These are phyloP conservation scores for Branchipolynoe longqiensis DNA, from an alignment of 2,888 invertebrate genomes.

Conservation along the genomic window DNA sequence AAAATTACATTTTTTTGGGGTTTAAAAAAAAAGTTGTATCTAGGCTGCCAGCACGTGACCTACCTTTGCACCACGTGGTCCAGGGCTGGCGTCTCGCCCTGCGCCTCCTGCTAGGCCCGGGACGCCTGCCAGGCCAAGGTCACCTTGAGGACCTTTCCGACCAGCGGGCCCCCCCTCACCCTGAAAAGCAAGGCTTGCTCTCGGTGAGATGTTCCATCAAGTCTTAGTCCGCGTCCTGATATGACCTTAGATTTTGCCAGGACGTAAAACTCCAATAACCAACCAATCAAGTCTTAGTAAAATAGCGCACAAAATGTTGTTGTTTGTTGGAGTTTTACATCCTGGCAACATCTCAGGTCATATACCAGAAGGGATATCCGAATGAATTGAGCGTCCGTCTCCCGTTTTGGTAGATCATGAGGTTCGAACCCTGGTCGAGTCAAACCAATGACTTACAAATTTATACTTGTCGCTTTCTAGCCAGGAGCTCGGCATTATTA, in stretches of 20 bases:
- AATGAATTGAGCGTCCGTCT: too few relatives aligned
- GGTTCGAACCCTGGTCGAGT: too few relatives aligned
- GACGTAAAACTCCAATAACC: too few relatives aligned
- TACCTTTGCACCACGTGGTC: conserved; percentile 40
- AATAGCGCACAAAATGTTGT: too few relatives aligned
- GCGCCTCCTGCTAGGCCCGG: neutral
- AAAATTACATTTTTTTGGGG: neutral
- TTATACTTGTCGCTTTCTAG: too few relatives aligned
- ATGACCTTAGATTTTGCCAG: neutral
- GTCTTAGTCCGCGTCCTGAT: neutral
- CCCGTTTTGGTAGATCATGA: too few relatives aligned
- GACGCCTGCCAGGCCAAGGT: neutral
- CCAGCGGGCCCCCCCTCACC: neutral
- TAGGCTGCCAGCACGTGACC: neutral
- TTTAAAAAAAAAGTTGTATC: neutral
- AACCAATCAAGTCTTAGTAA: too few relatives aligned
- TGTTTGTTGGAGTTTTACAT: too few relatives aligned
- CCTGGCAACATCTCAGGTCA: too few relatives aligned
- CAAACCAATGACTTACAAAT: too few relatives aligned
- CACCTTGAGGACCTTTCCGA: neutral
- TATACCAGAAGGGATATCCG: too few relatives aligned
- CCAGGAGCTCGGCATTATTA: too few relatives aligned
- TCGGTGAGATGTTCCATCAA: neutral
- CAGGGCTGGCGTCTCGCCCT: neutral
- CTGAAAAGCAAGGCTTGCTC: neutral